Percentiles rank a stretch among this genome's conserved stretches.
Conservation (phyloP, 2,888 invertebrate genomes). For the Ametastegia equiseti region DNA sequence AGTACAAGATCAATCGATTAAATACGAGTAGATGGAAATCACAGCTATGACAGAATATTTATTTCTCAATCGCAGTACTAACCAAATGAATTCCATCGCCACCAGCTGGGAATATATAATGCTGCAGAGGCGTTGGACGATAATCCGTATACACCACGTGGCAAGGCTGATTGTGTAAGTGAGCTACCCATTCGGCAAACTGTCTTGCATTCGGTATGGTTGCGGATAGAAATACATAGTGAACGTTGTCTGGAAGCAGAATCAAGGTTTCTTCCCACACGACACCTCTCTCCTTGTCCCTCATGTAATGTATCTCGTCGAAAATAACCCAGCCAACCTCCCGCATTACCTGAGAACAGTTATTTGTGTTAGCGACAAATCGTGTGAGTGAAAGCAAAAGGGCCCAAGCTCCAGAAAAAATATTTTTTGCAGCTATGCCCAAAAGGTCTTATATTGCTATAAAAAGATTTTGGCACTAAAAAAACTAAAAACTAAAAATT, state of each 20-base stretch:
- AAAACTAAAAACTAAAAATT: too few relatives aligned
- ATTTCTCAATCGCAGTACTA: background rate
- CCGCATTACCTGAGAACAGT: conserved; percentile 84
- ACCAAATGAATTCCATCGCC: conserved; percentile 98
- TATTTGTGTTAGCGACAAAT: too few relatives aligned
- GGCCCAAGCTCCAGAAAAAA: too few relatives aligned
- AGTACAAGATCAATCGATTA: background rate
- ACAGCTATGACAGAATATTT: background rate
- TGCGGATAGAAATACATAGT: conserved; percentile 98
- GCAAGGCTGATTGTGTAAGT: conserved; percentile 97
- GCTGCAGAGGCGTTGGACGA: conserved; percentile 97
- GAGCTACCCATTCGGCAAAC: conserved; percentile 95
- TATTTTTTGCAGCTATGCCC: too few relatives aligned
- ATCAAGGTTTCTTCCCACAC: conserved; percentile 99
- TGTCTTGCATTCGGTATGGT: conserved; percentile 99
- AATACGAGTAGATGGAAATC: background rate
- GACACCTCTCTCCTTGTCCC: conserved; percentile 99
- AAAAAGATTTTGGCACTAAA: too few relatives aligned
- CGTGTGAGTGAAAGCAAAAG: too few relatives aligned
- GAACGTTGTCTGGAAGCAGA: conserved; percentile 96
- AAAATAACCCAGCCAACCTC: conserved; percentile 99
- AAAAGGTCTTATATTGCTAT: too few relatives aligned
- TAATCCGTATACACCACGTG: conserved; percentile 99
- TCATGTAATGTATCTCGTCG: conserved; percentile 99
- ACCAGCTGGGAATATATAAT: conserved; percentile 98